Evolutionary conservation across 2,888 invertebrate genomes (phyloP).

Genomic region (Rhagonycha fulva): DNA sequence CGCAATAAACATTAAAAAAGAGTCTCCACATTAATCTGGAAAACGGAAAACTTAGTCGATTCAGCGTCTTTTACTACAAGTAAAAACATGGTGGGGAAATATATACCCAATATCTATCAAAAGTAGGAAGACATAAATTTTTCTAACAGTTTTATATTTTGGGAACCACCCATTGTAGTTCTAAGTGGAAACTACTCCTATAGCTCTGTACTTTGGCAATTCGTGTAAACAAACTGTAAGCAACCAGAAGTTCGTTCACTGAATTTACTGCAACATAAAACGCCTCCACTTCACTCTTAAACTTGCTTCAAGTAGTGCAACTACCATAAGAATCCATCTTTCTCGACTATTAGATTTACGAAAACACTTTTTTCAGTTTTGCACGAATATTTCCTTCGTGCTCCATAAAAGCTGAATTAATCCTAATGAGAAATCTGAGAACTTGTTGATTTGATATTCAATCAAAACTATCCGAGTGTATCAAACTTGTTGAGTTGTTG

Average conservation of each 20-base stretch:
- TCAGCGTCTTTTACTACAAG: slow-evolving; percentile 14
- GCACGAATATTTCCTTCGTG: not conserved
- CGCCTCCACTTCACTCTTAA: slow-evolving; percentile 42
- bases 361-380: slow-evolving; percentile 8
- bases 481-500: slow-evolving; percentile 1
- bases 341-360: not conserved
- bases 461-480: slow-evolving; percentile 1
- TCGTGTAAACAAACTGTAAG: slow-evolving; percentile 51
- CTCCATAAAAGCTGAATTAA: not conserved
- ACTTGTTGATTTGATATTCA: not conserved
- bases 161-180: slow-evolving; percentile 29
- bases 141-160: slow-evolving; percentile 31
- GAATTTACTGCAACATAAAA: slow-evolving; percentile 51
- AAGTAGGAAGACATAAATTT: slow-evolving; percentile 30
- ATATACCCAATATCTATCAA: slow-evolving; percentile 17
- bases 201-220: slow-evolving; percentile 35
- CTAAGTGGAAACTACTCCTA: slow-evolving; percentile 23
- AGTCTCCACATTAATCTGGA: slow-evolving; percentile 24
- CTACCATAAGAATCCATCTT: slow-evolving; percentile 11
- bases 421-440: not conserved
- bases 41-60: slow-evolving; percentile 13
- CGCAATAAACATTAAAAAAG: slow-evolving; percentile 29
- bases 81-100: slow-evolving; percentile 13
- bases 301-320: slow-evolving; percentile 20
- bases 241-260: slow-evolving; percentile 50